A percentile compares a stretch with the other conserved stretches of the same genome.
These are phyloP conservation scores for Pedicia rivosa DNA, from an alignment of 2,888 invertebrate species.

Conservation along the genomic window DNA sequence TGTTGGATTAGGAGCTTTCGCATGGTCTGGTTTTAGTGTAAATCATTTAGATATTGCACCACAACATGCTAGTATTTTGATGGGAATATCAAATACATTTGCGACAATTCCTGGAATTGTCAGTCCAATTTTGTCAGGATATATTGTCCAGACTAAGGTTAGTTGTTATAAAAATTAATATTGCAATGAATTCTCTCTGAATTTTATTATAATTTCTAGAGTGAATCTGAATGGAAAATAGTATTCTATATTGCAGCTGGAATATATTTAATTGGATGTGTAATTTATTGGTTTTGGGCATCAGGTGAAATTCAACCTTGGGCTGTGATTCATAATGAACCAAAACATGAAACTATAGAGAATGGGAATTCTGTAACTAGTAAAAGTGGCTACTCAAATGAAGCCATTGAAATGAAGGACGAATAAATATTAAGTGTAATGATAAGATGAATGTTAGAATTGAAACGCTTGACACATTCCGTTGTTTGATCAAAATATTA, in stretches of 20 bases:
- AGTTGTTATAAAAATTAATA: no score
- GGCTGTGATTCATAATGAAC: constrained; percentile 38
- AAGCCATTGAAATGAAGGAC: constrained; percentile 27
- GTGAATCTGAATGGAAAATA: constrained; percentile 62
- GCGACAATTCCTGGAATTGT: constrained; percentile 84
- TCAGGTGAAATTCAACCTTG: constrained; percentile 73
- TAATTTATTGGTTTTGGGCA: constrained; percentile 65
- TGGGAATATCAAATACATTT: constrained; percentile 84
- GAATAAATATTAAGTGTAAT: constrained; percentile 10
- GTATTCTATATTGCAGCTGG: constrained; percentile 75
- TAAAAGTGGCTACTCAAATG: constrained; percentile 21
- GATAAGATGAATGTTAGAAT: no score
- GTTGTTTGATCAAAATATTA: no score
- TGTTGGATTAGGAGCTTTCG: constrained; percentile 81
- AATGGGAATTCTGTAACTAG: neutral
- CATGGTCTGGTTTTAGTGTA: constrained; percentile 73
- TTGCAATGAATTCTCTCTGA: constrained; percentile 12
- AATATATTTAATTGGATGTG: constrained; percentile 68
- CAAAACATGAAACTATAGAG: constrained; percentile 19
- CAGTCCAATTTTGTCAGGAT: constrained; percentile 70
- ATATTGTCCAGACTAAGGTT: constrained; percentile 56
- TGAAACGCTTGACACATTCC: no score
- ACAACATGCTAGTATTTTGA: constrained; percentile 76
- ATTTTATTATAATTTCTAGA: constrained; percentile 36
- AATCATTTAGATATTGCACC: constrained; percentile 85